Conservation (phyloP, 1,140 invertebrate species). For the Calliopsis andreniformis region DNA sequence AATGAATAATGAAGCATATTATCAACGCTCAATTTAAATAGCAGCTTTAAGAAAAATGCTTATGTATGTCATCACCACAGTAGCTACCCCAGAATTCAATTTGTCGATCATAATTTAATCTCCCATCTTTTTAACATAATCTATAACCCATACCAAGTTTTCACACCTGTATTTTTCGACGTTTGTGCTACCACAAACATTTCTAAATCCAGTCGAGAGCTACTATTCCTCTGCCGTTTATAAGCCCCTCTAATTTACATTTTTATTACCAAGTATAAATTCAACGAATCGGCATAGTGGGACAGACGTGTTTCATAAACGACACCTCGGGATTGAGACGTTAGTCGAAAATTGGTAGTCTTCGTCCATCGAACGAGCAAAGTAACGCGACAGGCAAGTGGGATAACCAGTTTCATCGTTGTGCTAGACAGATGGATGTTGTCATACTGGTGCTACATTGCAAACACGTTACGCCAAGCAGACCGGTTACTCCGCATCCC, state of each 20-base stretch:
- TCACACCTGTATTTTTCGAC: neutral
- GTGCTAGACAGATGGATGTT: constrained; percentile 34
- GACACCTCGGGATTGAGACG: constrained; percentile 49
- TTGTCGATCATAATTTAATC: too few relatives aligned
- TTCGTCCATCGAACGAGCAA: constrained; percentile 12
- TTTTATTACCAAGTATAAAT: constrained; percentile 22
- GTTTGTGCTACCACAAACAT: neutral
- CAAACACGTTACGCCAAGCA: neutral
- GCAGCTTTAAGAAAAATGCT: too few relatives aligned
- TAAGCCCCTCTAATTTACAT: constrained; percentile 30
- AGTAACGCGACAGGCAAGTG: constrained; percentile 10
- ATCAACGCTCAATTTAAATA: neutral
- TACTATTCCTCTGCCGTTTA: neutral
- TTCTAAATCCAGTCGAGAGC: constrained; percentile 7
- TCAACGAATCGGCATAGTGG: constrained; percentile 3
- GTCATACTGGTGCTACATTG: neutral
- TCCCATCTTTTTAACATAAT: too few relatives aligned
- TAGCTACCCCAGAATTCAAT: too few relatives aligned
- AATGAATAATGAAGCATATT: neutral
- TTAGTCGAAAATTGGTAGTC: constrained; percentile 47
- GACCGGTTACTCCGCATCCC: constrained; percentile 21
- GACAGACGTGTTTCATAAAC: constrained; percentile 9
- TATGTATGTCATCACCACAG: too few relatives aligned
- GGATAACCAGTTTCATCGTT: constrained; percentile 57
- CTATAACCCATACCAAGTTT: neutral